A percentile compares a stretch with the other conserved stretches of the same genome.
phyloP scores from a whole-genome alignment of 2,888 invertebrate genomes.

The Apamea crenata region DNA sequence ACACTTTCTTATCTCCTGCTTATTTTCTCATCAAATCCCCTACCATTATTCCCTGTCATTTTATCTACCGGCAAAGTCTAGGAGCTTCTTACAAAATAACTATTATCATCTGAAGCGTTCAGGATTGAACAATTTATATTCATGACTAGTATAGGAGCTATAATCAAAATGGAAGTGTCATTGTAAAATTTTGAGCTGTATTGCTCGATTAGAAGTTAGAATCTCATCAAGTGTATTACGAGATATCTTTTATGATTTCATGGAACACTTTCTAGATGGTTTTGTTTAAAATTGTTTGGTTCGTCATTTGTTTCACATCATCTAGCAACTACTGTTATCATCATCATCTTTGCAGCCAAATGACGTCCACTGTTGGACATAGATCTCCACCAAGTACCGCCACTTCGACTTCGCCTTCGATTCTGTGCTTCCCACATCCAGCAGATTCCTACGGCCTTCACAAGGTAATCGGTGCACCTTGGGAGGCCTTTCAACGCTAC shows the following conservation, averaged over 20 bases:
- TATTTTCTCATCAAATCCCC: constrained; percentile 47
- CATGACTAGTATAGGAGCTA: constrained; percentile 61
- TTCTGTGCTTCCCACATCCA: background rate
- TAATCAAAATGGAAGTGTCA: constrained; percentile 40
- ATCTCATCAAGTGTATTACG: background rate
- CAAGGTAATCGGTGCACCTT: background rate
- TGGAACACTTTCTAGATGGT: background rate
- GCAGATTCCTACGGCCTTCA: background rate
- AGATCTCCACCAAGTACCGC: background rate
- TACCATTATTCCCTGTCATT: constrained; percentile 51
- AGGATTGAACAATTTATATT: constrained; percentile 73
- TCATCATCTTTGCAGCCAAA: background rate
- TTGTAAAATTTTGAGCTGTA: constrained; percentile 13
- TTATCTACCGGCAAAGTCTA: constrained; percentile 36
- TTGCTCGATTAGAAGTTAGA: background rate
- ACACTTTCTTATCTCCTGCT: constrained; percentile 45
- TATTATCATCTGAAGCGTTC: constrained; percentile 57
- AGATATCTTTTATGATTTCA: background rate
- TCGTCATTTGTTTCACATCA: background rate
- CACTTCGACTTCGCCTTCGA: background rate
- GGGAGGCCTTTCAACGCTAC: too few species aligned
- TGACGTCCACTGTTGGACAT: background rate
- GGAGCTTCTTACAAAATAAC: constrained; percentile 56
- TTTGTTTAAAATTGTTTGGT: background rate
- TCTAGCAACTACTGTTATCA: background rate